Evolutionary conservation across 1,140 invertebrate genomes (phyloP), one percentile per base, ranked within the genome.

Genomic region (Neodiprion virginianus): DNA sequence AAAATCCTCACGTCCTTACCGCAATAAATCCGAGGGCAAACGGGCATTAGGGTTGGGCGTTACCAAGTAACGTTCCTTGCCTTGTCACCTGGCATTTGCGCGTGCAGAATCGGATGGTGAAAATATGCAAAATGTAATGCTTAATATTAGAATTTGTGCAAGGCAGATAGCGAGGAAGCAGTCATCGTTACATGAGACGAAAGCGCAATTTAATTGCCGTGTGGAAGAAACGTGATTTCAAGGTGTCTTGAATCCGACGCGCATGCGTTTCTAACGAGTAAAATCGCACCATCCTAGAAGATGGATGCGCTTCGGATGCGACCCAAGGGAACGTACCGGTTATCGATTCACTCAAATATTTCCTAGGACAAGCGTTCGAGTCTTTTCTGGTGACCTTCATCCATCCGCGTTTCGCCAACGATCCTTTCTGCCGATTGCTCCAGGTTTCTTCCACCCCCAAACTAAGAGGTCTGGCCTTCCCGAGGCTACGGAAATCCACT

Each of bases 11-110:
- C n/a, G n/a, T 17, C 53, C 28, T 14, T 7, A 61, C 53, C 53
- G 53, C 53, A 61, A 61, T 61, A 61, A 61, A 61, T 61, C n/a
- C 53, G 53, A 61, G n/a, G 53, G 53, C 53, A 61, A 7, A 61
- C n/a, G 11, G 11, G 11, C 53, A 61, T 61, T 61, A 61, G 11
- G 53, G 53, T 8, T 61, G 53, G 53, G 53, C 53, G 53, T 61
- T 61, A 17, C 53, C 28, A 5, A 40, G 53, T 8, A 40, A 40
- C 28, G 28, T 40, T 40, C 28, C 28, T 40, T 40, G 28, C 53
- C 11, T 14, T 5, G 8, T 61, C 53, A 61, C 53, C 53, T 61
- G 53, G 53, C 53, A 17, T 40, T 40, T 5, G 28, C 28, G n/a
- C 53, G 53, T 61, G 3, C n/a, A 17, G 53, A 14, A 61, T 17